These are phyloP conservation scores for Siniperca chuatsi DNA, from an alignment of 2,113 vertebrate genomes.

Conservation along the genomic window DNA sequence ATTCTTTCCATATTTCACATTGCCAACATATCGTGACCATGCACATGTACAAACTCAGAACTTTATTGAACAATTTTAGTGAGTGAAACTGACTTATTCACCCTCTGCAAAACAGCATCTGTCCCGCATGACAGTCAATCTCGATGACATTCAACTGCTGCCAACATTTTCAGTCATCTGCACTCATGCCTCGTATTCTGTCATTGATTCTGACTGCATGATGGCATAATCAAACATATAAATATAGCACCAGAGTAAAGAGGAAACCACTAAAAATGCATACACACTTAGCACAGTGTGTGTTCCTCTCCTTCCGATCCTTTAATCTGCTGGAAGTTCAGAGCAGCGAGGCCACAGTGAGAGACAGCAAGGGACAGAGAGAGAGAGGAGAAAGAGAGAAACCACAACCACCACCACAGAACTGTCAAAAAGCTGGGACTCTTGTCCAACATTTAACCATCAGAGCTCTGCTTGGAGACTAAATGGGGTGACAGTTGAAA, in stretches of 20 bases:
- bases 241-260: constrained; percentile 65
- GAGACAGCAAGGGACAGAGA: constrained; percentile 15
- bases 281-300: constrained; percentile 66
- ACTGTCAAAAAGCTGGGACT: constrained; percentile 67
- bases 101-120: constrained; percentile 30
- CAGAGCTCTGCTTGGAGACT: constrained; percentile 35
- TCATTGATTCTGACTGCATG: constrained; percentile 64
- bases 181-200: constrained; percentile 33
- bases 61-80: constrained; percentile 25
- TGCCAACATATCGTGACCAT: constrained; percentile 33
- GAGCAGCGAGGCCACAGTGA: constrained; percentile 36
- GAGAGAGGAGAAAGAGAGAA: constrained; percentile 38
- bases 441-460: constrained; percentile 62
- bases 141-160: constrained; percentile 45
- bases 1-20: constrained; percentile 42
- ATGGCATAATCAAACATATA: constrained; percentile 63
- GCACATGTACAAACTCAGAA: constrained; percentile 26
- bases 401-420: constrained; percentile 66
- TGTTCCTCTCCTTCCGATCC: constrained; percentile 51
- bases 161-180: constrained; percentile 43
- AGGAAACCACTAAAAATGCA: constrained; percentile 60
- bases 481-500: constrained; percentile 67
- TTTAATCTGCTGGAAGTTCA: constrained; percentile 51
- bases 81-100: constrained; percentile 32
- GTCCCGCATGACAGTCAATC: constrained; percentile 22